Conservation (phyloP, 2,797 vertebrate species). For the Tenualosa thibaudeaui region DNA sequence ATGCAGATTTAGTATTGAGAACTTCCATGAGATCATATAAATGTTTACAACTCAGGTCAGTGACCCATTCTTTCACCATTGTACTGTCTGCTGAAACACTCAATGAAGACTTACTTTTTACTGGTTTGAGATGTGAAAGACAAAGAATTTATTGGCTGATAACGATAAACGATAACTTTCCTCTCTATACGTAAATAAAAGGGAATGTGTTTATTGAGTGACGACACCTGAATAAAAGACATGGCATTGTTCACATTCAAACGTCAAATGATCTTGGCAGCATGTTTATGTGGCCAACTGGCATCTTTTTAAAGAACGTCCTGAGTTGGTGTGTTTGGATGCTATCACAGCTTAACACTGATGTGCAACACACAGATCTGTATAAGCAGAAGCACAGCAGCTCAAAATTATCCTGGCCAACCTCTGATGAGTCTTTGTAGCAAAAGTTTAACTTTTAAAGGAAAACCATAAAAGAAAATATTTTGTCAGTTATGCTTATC, state of each 20-base stretch:
- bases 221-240: conserved; percentile 9
- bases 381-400: no score
- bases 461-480: no score
- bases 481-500: no score
- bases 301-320: no score
- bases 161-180: conserved; percentile 8
- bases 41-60: conserved; percentile 36
- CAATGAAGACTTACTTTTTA: conserved; percentile 20
- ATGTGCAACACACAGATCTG: no score
- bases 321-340: no score
- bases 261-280: not conserved
- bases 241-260: conserved; percentile 36
- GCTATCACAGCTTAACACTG: no score
- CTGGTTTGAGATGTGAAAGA: conserved; percentile 34
- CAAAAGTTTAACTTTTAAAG: no score
- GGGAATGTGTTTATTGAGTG: not conserved
- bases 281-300: no score
- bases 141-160: conserved; percentile 16
- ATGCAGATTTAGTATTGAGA: conserved; percentile 33
- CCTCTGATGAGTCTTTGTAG: no score
- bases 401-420: no score
- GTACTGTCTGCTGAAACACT: conserved; percentile 8
- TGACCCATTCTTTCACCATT: conserved; percentile 4
- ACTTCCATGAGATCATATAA: conserved; percentile 24
- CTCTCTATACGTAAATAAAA: conserved; percentile 23